These are phyloP conservation scores for Drosophila setifemur DNA, from an alignment of 1,140 invertebrate species.

Conservation along the genomic window DNA sequence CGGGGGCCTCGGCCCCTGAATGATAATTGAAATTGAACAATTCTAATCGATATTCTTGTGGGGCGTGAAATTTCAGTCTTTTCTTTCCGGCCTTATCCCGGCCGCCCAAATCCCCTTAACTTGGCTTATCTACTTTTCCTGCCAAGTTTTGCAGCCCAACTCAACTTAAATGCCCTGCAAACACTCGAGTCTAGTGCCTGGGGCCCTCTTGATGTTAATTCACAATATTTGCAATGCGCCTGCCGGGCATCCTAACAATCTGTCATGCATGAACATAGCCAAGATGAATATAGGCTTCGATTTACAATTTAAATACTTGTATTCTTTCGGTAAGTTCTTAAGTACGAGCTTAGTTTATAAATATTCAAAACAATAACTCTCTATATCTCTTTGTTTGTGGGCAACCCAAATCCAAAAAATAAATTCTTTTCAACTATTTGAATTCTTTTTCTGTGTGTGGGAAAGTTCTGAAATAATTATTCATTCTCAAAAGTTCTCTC, in stretches of 20 bases:
- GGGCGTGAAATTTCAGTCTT: conserved; percentile 37
- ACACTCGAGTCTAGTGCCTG: conserved; percentile 11
- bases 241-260: neutral
- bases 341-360: too few species aligned
- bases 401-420: neutral
- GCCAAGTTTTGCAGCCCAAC: conserved; percentile 29
- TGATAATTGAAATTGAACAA: conserved; percentile 56
- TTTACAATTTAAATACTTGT: conserved; percentile 1
- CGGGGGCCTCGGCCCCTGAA: neutral
- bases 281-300: neutral
- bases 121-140: conserved; percentile 29
- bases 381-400: conserved; percentile 7
- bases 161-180: conserved; percentile 17
- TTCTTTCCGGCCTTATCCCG: neutral
- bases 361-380: conserved; percentile 30
- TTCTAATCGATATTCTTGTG: conserved; percentile 53
- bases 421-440: neutral
- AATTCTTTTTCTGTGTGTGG: conserved; percentile 19
- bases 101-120: conserved; percentile 18
- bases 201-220: conserved; percentile 23
- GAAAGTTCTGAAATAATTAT: conserved; percentile 35
- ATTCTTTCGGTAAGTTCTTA: too few species aligned
- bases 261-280: neutral
- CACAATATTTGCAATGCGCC: neutral
- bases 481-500: conserved; percentile 20